Evolutionary conservation across 2,113 vertebrate genomes (phyloP).

Genomic region (Nothobranchius kuhntae): DNA sequence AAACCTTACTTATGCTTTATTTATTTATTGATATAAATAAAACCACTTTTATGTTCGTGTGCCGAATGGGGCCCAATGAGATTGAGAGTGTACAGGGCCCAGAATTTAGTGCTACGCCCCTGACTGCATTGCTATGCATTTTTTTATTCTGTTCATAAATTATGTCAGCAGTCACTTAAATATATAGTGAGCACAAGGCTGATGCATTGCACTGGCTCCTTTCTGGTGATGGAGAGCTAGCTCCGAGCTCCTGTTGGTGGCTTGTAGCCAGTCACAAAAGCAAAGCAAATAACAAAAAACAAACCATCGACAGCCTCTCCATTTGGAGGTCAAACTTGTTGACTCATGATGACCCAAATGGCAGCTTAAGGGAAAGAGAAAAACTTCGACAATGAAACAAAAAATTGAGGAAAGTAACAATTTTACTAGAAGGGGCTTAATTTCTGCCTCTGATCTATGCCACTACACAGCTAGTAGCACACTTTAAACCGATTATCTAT

Average conservation of each 20-base stretch:
- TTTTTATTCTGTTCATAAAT: conserved; percentile 72
- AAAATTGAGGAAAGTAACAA: conserved; percentile 10
- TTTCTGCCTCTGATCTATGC: no score
- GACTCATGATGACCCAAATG: conserved; percentile 50
- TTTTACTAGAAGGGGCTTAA: not conserved
- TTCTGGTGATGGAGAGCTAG: conserved; percentile 39
- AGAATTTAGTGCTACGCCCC: no score
- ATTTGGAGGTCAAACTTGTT: conserved; percentile 49
- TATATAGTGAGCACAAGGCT: conserved; percentile 35
- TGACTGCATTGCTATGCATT: conserved; percentile 53
- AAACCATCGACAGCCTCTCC: conserved; percentile 55
- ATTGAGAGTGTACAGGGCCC: no score
- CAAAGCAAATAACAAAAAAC: conserved; percentile 36
- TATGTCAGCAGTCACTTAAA: conserved; percentile 70
- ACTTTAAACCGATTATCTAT: no score
- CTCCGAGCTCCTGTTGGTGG: conserved; percentile 48
- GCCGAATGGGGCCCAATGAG: no score
- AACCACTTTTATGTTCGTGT: no score
- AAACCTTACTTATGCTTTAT: no score
- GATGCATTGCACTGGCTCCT: conserved; percentile 51
- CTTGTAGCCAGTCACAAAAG: conserved; percentile 42
- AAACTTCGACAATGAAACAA: conserved; percentile 42
- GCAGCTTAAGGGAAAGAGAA: conserved; percentile 12
- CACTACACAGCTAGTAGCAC: no score
- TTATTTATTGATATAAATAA: no score